A percentile compares a stretch with the other conserved stretches of the same genome.
Evolutionary conservation across 2,113 vertebrate genomes (phyloP).

Genomic region (Triplophysa tibetana): DNA sequence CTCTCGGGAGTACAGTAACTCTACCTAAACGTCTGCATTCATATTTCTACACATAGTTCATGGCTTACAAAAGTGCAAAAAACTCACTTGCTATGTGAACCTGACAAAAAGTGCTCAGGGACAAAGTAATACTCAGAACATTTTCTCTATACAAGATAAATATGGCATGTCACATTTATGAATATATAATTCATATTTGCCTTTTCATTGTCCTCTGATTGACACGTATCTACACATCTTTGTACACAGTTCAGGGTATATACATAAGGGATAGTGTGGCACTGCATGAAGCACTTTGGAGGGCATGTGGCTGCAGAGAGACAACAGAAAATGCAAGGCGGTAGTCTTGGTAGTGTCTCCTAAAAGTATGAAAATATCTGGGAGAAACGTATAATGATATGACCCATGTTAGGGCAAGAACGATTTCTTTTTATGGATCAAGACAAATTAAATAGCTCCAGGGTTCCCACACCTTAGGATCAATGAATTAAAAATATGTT

Average conservation of each 20-base stretch:
- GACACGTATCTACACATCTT: conserved; percentile 74
- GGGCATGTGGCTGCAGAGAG: conserved; percentile 59
- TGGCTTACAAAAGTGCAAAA: conserved; percentile 62
- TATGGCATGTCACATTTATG: conserved; percentile 76
- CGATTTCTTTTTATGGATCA: not conserved
- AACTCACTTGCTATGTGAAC: conserved; percentile 65
- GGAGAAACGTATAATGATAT: not conserved
- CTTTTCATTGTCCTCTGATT: conserved; percentile 73
- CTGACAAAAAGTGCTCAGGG: conserved; percentile 69
- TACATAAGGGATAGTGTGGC: conserved; percentile 61
- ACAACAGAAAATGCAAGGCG: conserved; percentile 66
- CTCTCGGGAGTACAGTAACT: conserved; percentile 13
- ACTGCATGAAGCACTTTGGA: conserved; percentile 72
- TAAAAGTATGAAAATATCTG: not conserved
- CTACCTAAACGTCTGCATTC: conserved; percentile 33
- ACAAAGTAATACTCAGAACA: conserved; percentile 75
- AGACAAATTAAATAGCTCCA: not conserved
- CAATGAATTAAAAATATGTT: not conserved
- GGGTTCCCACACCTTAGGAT: not conserved
- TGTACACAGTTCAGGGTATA: conserved; percentile 76
- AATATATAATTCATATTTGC: conserved; percentile 75
- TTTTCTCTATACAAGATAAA: conserved; percentile 74
- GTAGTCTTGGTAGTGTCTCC: conserved; percentile 49
- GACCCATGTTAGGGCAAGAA: not conserved
- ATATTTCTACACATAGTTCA: conserved; percentile 49